Conservation (phyloP, 2,797 vertebrate species). For the Halcyon chelicuti region DNA sequence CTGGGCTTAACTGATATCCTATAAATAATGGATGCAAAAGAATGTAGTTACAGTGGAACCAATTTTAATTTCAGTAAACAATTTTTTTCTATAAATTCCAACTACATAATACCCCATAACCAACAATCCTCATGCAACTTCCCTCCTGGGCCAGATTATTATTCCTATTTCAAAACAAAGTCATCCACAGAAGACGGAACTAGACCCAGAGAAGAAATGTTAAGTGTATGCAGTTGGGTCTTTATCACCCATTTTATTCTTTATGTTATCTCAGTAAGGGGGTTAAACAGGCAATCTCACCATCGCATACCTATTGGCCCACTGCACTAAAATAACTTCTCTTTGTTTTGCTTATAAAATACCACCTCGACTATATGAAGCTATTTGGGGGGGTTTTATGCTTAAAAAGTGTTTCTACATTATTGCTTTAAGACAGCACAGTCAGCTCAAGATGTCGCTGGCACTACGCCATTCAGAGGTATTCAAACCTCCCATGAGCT, state of each 20-base stretch:
- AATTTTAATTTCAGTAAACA: background rate
- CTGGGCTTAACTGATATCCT: background rate
- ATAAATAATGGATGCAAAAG: background rate
- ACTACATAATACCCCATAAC: background rate
- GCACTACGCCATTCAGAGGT: background rate
- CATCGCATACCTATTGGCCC: background rate
- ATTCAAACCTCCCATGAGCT: conserved; percentile 38
- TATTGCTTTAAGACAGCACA: conserved; percentile 9
- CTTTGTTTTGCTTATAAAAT: background rate
- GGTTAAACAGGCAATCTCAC: background rate
- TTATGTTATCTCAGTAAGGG: background rate
- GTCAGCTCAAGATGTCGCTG: conserved; percentile 38
- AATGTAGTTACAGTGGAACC: rapidly evolving
- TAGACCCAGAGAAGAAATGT: background rate
- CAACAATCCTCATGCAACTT: background rate
- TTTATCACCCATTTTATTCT: background rate
- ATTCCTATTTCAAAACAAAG: background rate
- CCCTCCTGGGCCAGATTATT: background rate
- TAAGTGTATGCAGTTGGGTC: background rate
- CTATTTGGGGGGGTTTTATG: background rate
- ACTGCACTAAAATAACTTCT: background rate
- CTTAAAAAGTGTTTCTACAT: background rate
- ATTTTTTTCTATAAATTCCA: background rate
- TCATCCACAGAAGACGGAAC: background rate
- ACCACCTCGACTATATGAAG: too few species aligned